phyloP scores from a whole-genome alignment of 1,140 invertebrate species.

The Drosophila subpulchrella region DNA sequence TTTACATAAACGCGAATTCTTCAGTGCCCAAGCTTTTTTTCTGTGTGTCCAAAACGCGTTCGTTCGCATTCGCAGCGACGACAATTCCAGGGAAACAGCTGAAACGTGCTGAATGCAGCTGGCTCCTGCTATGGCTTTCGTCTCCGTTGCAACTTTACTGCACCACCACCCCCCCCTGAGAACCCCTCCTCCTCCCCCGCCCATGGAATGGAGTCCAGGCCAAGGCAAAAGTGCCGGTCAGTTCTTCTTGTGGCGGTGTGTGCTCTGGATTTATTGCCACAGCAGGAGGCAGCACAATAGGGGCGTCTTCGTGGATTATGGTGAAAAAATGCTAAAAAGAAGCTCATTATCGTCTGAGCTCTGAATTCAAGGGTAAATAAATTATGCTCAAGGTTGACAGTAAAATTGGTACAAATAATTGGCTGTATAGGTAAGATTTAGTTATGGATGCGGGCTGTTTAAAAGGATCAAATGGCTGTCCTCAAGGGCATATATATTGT shows the following conservation, averaged over 20 bases:
- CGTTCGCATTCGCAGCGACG: conserved; percentile 36
- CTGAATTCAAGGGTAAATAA: conserved; percentile 32
- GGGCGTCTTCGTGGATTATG: conserved; percentile 5
- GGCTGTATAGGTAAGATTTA: background rate
- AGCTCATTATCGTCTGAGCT: conserved; percentile 7
- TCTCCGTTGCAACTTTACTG: conserved; percentile 4
- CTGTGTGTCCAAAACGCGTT: conserved; percentile 42
- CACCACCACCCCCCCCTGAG: background rate
- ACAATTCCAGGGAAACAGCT: conserved; percentile 69
- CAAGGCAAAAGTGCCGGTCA: conserved; percentile 72
- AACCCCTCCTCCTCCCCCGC: conserved; percentile 13
- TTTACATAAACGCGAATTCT: background rate
- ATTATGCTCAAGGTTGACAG: conserved; percentile 15
- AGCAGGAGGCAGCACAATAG: conserved; percentile 36
- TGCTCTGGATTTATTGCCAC: conserved; percentile 78
- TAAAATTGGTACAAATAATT: conserved; percentile 24
- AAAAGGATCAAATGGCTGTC: background rate
- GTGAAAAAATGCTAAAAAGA: conserved; percentile 14
- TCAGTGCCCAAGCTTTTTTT: background rate
- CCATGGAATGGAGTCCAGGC: conserved; percentile 54
- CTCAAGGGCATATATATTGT: background rate
- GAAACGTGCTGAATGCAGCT: conserved; percentile 69
- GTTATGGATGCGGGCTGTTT: conserved; percentile 5
- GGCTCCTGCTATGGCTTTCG: conserved; percentile 43
- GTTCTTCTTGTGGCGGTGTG: conserved; percentile 32